A percentile compares a stretch with the other conserved stretches of the same genome.
Evolutionary conservation across 2,888 invertebrate genomes (phyloP).

Genomic region (Cistogaster globosa): DNA sequence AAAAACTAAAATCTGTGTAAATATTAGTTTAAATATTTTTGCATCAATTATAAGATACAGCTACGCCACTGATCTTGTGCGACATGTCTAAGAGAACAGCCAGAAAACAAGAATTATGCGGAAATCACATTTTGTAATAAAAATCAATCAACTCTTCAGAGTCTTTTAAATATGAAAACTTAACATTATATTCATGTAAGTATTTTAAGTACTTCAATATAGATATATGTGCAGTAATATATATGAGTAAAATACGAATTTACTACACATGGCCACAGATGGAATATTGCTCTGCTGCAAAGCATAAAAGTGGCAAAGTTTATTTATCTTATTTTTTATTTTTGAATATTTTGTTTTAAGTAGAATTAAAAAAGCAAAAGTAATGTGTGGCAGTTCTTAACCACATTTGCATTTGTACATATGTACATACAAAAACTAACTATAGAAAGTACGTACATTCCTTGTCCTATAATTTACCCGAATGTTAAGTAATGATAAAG

Average conservation of each 20-base stretch:
- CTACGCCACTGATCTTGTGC: conserved; percentile 11
- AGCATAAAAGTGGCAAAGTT: conserved; percentile 37
- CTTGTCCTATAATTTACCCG: conserved; percentile 30
- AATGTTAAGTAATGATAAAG: conserved; percentile 57
- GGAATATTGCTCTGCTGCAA: conserved; percentile 32
- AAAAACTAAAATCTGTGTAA: no score
- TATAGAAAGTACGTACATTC: conserved; percentile 28
- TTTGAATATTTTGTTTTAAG: conserved; percentile 39
- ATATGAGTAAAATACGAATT: background rate
- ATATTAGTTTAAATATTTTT: no score
- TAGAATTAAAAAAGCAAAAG: conserved; percentile 61
- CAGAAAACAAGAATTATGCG: conserved; percentile 59
- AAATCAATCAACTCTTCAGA: conserved; percentile 60
- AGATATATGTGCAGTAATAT: no score
- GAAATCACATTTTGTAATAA: conserved; percentile 60
- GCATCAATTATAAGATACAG: no score
- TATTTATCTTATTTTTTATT: conserved; percentile 30
- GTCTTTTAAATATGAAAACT: conserved; percentile 40
- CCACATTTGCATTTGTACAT: conserved; percentile 24
- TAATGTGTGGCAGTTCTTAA: conserved; percentile 62
- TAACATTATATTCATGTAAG: conserved; percentile 4
- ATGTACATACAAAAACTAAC: conserved; percentile 1
- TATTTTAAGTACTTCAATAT: conserved; percentile 21
- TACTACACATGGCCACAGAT: conserved; percentile 12
- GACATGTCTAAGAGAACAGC: conserved; percentile 11